Evolutionary conservation across 2,888 invertebrate genomes (phyloP), one percentile per base, ranked within the genome.

Genomic region (Dynastes grantii): DNA sequence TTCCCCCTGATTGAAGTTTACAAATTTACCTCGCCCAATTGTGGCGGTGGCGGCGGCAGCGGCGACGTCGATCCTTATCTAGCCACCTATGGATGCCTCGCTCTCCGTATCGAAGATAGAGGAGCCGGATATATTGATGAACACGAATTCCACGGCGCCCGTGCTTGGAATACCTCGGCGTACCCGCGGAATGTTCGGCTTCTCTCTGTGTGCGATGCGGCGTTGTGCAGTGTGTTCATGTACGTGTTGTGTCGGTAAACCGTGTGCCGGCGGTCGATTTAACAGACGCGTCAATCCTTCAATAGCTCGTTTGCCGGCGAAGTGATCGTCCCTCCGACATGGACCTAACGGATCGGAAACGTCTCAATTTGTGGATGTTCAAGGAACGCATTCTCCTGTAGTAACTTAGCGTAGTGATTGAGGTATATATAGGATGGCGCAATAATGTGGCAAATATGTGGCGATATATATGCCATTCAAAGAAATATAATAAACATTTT

Each of bases 161-260:
- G 64, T 64, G 40, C 64, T 40, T 37, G n/a, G 16, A 64, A 64
- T 64, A 64, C 64, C 64, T 64, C 64, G 64, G 64, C 64, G 64
- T 64, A 64, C 64, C 64, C 32, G 37, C 8, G 64, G 64, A 64
- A 64, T 64, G 64, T 37, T 64, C 32, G 64, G 40, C 64, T 40
- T 64, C n/a, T 58, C 22, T 22, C 22, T 27, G 55, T 22, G 55
- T 58, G 22, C 16, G 53, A 5, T 13, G 11, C n/a, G 13, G 53
- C 22, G 22, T 22, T 22, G 22, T 22, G 22, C 22, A 22, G 22
- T 16, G 55, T 22, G 55, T 58, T 22, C 22, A 22, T 58, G 16
- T 16, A 22, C 22, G 55, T 6, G 16, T 22, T 22, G 22, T 22
- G 22, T 32, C 55, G 55, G 22, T 61, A 61, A 61, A 61, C 61